Evolutionary conservation across 2,113 vertebrate species (phyloP), one percentile per base, ranked within the genome.

Genomic region (Phaetusa simplex): DNA sequence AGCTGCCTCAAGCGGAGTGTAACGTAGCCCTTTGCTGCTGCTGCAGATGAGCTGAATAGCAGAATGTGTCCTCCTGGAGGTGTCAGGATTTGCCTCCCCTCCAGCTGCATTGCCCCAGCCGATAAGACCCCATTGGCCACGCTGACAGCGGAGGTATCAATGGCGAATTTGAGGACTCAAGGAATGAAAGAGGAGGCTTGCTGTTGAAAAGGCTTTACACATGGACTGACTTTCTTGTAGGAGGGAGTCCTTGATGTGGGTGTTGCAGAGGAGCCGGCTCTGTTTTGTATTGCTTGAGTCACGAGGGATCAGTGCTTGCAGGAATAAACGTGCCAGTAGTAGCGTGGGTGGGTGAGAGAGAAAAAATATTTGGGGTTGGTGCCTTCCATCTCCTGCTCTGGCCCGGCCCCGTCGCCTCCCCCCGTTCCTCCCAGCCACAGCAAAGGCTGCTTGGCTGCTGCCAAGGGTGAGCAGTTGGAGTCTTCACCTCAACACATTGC

Each of bases 311-410:
- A 45, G 40, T 23, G 53, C 65, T 79, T 56, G 74, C 76, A 93
- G 62, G 59, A 95, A 38, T 65, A 86, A 95, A 88, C 3, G 20
- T 80, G 80, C 65, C 38, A 26, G 71, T 29, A 88, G 72, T 22
- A 78, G 67, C 26, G n/a, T 12, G 73, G 94, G 86, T 70, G 80
- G 70, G 86, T 67, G 80, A 66, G 86, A 91, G 42, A 74, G 32
- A 67, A 91, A 84, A 93, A 89, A 43, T 64, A 79, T 72, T 69
- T 67, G 73, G 61, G 84, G 71, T n/a, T 96, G 74, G 62, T 93
- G 65, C 82, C 64, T 86, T 88, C 69, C 15, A 59, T 66, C 78
- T 91, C 61, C 45, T 84, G 79, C 53, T 77, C 58, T 69, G 34
- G 53, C 34, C 52, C 1, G 0, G 32, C 61, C 65, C 61, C 2